These are phyloP conservation scores for Tuberolachnus salignus DNA, from an alignment of 2,888 invertebrate species.

Conservation along the genomic window DNA sequence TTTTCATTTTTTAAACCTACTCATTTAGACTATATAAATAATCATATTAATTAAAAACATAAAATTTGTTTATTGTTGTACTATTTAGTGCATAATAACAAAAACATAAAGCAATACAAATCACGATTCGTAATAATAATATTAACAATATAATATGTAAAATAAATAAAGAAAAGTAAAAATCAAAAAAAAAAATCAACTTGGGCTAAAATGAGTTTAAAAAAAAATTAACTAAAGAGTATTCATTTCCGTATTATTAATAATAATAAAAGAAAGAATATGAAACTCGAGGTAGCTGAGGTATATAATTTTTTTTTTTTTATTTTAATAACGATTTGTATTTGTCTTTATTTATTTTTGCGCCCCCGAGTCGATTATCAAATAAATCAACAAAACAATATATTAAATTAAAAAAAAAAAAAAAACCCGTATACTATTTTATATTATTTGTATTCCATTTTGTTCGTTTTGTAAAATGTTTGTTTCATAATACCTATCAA, in stretches of 20 bases:
- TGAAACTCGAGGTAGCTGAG: conserved; percentile 46
- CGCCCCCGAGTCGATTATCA: conserved; percentile 16
- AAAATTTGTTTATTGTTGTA: conserved; percentile 56
- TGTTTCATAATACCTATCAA: conserved; percentile 8
- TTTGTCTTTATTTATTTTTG: conserved; percentile 3
- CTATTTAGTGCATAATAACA: conserved; percentile 55
- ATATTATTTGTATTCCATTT: background rate
- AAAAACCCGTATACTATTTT: conserved; percentile 49
- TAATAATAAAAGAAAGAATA: background rate
- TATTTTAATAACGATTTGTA: conserved; percentile 24
- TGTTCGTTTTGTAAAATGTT: conserved; percentile 1
- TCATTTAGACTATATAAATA: conserved; percentile 56
- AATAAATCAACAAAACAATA: conserved; percentile 14
- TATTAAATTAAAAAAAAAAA: conserved; percentile 9
- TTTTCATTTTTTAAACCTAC: conserved; percentile 41
- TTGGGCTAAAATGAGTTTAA: conserved; percentile 50
- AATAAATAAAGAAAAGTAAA: conserved; percentile 49
- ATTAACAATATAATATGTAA: conserved; percentile 45
- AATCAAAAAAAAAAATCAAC: conserved; percentile 45
- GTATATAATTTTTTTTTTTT: conserved; percentile 9
- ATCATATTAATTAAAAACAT: conserved; percentile 55
- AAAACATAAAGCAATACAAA: conserved; percentile 54
- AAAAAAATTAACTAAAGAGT: conserved; percentile 53
- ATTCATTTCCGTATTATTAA: background rate
- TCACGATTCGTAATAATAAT: conserved; percentile 47